These are phyloP conservation scores for Enteromius argenteus DNA, from an alignment of 2,797 vertebrate species.

Conservation along the genomic window DNA sequence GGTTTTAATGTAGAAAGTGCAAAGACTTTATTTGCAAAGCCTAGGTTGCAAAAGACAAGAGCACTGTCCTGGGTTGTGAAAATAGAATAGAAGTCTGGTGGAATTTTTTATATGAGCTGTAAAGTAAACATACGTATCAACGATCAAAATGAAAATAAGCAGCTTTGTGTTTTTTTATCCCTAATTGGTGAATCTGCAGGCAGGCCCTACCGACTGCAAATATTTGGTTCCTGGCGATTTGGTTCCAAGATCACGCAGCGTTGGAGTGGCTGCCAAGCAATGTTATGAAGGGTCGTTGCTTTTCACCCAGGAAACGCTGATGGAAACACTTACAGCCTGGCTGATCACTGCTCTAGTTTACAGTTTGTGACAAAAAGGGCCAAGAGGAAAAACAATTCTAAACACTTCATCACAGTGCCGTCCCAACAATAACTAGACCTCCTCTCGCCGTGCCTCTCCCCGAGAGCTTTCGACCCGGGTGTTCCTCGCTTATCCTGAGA, in stretches of 20 bases:
- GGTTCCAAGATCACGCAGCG: conserved; percentile 14
- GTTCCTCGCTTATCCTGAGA: conserved; percentile 53
- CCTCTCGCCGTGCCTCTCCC: conserved; percentile 20
- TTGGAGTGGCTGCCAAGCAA: background rate
- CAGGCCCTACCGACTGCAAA: conserved; percentile 13
- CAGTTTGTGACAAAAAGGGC: conserved; percentile 41
- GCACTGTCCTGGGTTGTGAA: conserved; percentile 15
- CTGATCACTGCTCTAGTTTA: conserved; percentile 29
- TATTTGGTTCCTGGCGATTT: conserved; percentile 21
- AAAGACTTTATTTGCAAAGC: background rate
- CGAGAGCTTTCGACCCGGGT: conserved; percentile 41
- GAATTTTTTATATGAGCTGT: conserved; percentile 5
- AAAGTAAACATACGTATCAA: conserved; percentile 23
- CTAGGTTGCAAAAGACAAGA: conserved; percentile 3
- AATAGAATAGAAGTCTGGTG: background rate
- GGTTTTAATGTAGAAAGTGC: background rate
- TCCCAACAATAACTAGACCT: conserved; percentile 46
- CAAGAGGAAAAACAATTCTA: conserved; percentile 31
- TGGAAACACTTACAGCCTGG: conserved; percentile 32
- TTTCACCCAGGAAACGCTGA: conserved; percentile 35
- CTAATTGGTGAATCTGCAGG: conserved; percentile 15
- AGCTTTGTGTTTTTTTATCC: background rate
- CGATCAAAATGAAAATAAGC: conserved; percentile 38
- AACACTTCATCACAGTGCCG: conserved; percentile 32
- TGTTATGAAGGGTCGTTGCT: conserved; percentile 30